Evolutionary conservation across 2,797 vertebrate species (phyloP).

Genomic region (Ptychadena robeensis): DNA sequence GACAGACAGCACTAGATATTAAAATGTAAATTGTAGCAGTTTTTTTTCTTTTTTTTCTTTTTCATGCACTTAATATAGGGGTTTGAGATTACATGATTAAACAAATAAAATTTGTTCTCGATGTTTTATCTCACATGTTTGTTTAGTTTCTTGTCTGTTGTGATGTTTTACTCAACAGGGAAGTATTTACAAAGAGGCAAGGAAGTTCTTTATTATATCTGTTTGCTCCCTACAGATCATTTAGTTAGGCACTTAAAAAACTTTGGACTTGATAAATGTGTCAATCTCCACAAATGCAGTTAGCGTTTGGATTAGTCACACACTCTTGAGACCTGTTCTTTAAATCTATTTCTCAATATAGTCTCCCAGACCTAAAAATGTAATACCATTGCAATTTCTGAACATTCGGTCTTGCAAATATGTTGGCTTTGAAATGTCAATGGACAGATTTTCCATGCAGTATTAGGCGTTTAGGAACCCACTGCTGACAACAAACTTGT

Average conservation of each 20-base stretch:
- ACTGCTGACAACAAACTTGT: conserved; percentile 68
- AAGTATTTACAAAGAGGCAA: not conserved
- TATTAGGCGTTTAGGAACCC: conserved; percentile 66
- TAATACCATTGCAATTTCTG: conserved; percentile 14
- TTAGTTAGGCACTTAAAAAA: not conserved
- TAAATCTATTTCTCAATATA: conserved; percentile 1
- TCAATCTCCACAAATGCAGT: not conserved
- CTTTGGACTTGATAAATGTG: not conserved
- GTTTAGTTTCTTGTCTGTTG: not conserved
- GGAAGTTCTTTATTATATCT: not conserved
- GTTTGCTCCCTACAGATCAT: not conserved
- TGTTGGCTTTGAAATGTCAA: conserved; percentile 31
- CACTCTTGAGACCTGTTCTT: not conserved
- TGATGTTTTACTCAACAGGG: not conserved
- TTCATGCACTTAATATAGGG: no score
- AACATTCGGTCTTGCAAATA: conserved; percentile 1
- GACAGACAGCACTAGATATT: no score
- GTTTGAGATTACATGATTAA: not conserved
- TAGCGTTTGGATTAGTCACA: not conserved
- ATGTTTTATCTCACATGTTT: not conserved
- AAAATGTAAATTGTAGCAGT: no score
- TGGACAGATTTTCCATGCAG: conserved; percentile 24
- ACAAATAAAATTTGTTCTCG: not conserved
- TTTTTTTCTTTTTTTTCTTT: no score
- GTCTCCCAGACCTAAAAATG: not conserved